Conservation (phyloP, 2,797 vertebrate species). For the Gila robusta region DNA sequence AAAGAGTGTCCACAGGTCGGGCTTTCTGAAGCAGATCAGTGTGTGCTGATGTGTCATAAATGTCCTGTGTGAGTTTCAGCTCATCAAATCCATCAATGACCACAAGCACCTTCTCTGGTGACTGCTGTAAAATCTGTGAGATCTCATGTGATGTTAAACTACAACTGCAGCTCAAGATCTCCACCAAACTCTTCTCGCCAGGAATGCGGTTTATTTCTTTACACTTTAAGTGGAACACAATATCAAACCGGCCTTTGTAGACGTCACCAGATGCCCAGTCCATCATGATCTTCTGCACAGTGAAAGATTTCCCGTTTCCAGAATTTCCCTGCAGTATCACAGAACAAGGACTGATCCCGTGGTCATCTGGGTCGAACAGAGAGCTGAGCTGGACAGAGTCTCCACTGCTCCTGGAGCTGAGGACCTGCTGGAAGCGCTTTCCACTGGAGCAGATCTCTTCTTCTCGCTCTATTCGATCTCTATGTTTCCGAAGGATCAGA, state of each 20-base stretch:
- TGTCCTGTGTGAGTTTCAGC: not conserved
- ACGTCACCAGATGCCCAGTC: too few relatives aligned
- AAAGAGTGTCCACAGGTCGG: not conserved
- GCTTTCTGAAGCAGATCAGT: slow-evolving; percentile 10
- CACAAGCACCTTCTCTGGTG: slow-evolving; percentile 33
- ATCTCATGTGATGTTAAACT: slow-evolving; percentile 30
- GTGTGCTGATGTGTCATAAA: not conserved
- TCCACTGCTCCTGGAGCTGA: not conserved
- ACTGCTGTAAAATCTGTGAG: slow-evolving; percentile 20
- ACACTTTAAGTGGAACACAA: too few relatives aligned
- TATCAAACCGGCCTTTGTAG: too few relatives aligned
- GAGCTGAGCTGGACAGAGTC: not conserved
- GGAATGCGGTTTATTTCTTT: not conserved
- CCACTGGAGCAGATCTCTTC: slow-evolving; percentile 31
- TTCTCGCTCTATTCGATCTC: slow-evolving; percentile 8
- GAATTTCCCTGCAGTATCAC: slow-evolving; percentile 39
- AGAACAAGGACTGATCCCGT: not conserved
- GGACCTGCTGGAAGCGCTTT: slow-evolving; percentile 4
- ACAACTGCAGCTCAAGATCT: slow-evolving; percentile 39
- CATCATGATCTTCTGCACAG: too few relatives aligned
- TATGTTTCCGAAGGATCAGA: slow-evolving; percentile 25
- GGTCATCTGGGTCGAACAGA: too few relatives aligned
- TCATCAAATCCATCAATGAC: slow-evolving; percentile 56
- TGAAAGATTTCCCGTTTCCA: too few relatives aligned
- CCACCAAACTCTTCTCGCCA: slow-evolving; percentile 11